Conservation (phyloP, 2,888 invertebrate genomes). For the Drosophila borealis region DNA sequence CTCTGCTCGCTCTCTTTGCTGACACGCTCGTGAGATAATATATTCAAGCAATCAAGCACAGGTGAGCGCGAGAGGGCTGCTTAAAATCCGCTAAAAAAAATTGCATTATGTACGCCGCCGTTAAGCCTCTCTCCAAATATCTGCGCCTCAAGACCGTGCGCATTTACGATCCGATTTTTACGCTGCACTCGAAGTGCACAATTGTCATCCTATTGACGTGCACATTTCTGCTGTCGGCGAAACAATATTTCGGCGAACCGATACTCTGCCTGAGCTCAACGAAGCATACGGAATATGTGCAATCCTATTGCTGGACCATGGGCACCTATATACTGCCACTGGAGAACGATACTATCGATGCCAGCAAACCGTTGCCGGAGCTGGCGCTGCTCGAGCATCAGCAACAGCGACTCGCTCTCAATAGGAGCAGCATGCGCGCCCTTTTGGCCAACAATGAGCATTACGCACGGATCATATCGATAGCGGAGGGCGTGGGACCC, state of each 20-base stretch:
- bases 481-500: constrained; percentile 74
- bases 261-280: constrained; percentile 89
- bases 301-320: constrained; percentile 92
- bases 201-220: constrained; percentile 90
- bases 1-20: neutral
- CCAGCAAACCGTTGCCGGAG: neutral
- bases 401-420: constrained; percentile 13
- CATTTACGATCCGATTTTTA: constrained; percentile 91
- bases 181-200: constrained; percentile 90
- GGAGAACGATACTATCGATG: constrained; percentile 74
- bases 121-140: constrained; percentile 86
- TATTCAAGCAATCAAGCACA: neutral
- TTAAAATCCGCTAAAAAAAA: neutral
- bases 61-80: neutral
- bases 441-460: constrained; percentile 52
- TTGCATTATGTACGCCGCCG: constrained; percentile 87
- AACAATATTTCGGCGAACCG: constrained; percentile 94
- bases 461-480: constrained; percentile 60
- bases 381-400: neutral
- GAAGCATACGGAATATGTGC: constrained; percentile 87
- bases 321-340: constrained; percentile 87
- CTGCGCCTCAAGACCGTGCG: constrained; percentile 88
- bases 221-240: constrained; percentile 90
- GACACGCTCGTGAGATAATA: neutral
- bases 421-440: constrained; percentile 37